Evolutionary conservation across 1,140 invertebrate genomes (phyloP).

Genomic region (Akabosia matsudoensis): DNA sequence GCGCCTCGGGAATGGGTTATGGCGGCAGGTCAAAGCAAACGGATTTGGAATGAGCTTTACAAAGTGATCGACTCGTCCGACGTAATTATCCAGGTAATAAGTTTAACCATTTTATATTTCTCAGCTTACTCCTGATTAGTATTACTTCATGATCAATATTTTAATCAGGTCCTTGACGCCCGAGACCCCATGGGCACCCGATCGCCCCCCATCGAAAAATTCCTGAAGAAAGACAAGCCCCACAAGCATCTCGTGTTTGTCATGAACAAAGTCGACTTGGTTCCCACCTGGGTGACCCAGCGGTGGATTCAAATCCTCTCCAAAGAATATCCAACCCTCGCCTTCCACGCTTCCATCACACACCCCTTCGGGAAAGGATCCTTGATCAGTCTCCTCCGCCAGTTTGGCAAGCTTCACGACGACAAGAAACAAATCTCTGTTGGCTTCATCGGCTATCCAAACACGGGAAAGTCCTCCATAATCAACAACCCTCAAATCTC

Average conservation of each 20-base stretch:
- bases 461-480: conserved; percentile 97
- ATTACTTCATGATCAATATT: conserved; percentile 13
- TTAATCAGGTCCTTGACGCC: conserved; percentile 72
- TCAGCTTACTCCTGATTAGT: not conserved
- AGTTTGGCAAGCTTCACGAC: conserved; percentile 91
- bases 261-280: conserved; percentile 82
- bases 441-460: conserved; percentile 98
- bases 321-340: conserved; percentile 92
- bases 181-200: conserved; percentile 93
- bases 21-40: conserved; percentile 87
- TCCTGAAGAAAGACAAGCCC: conserved; percentile 80
- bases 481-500: conserved; percentile 93
- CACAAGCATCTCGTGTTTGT: conserved; percentile 95
- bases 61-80: conserved; percentile 99
- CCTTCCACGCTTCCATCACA: conserved; percentile 95
- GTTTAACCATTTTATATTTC: not conserved
- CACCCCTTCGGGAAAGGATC: conserved; percentile 99
- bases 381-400: conserved; percentile 90
- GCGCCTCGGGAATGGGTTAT: conserved; percentile 62
- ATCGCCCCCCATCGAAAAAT: conserved; percentile 88
- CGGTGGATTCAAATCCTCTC: conserved; percentile 91
- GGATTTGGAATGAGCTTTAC: conserved; percentile 99
- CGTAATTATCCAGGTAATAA: conserved; percentile 84
- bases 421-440: conserved; percentile 99
- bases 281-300: conserved; percentile 90